Base-by-base conservation (phyloP, 2,888 invertebrate genomes). In the Himalopsyche tibetana region DNA sequence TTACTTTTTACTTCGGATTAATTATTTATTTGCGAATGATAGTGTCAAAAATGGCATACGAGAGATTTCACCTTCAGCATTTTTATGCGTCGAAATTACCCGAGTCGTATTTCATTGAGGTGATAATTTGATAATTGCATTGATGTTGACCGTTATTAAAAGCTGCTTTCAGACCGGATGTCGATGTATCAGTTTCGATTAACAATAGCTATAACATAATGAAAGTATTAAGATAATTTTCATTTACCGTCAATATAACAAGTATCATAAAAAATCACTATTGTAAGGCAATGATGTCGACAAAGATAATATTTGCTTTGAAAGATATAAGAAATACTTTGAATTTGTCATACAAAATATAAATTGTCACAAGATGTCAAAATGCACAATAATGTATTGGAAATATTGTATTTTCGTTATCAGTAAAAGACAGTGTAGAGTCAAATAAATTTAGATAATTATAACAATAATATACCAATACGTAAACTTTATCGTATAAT, bases 1-100 rank as follows among this genome's bases (percentile, higher is more conserved):
- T 87, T 83, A 87, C 85, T 87, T 87, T 85, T 87, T 87, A 82
- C 84, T 36, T 84, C 85, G 69, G n/a, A 83, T 85, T 83, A 80
- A 83, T 51, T 51, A 51, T 83, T 85, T 83, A 51, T 83, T 80
- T 63, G 82, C 85, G 63, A 82, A 82, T 85, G 82, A 74, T 85
- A 51, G 38, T 51, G 81, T 81, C 81, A 45, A 45, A 63, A 82
- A 63, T 82, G 74, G 55, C 45, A 40, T 74, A 83, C 45, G 85
- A 83, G 80, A 85, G 80, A 42, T 81, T 85, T 83, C 82, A 85
- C 85, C 85, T 85, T 85, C 85, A 82, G 82, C 55, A 82, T 81
- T 81, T 81, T 81, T 81, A 81, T 42, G 45, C 45, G 45, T 81
- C 51, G 28, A 81, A 45, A 51, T 81, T 81, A 42, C 51, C 45